Evolutionary conservation across 1,140 invertebrate genomes (phyloP), one percentile per base, ranked within the genome.

Genomic region (Branchinecta lindahli): DNA sequence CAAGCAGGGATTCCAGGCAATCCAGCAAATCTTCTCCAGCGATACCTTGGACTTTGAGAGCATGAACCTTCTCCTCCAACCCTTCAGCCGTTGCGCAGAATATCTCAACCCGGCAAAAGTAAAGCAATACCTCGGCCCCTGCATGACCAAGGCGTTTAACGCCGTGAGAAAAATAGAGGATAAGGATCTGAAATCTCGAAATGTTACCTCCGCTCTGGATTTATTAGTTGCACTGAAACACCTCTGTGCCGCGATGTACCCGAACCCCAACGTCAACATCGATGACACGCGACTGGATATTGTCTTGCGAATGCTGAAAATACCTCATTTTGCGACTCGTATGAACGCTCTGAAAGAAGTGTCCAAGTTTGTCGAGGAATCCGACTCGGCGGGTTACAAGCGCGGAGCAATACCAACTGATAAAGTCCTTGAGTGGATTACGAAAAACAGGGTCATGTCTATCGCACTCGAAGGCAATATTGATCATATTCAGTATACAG

Each of bases 391-490:
- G 3, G 77, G 76, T 68, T 73, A 74, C 20, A 74, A 77, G 68
- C 78, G 77, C 66, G 77, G 77, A 45, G 77, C 77, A 18, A 79
- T 82, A 45, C 75, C 76, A 45, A 73, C 75, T 9, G 77, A 80
- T 33, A 77, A 77, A 68, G 76, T 84, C 44, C 75, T 80, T n/a
- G 78, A 82, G 66, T 84, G 83, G 82, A 76, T 84, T 70, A 78
- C 81, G 21, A 78, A 81, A 45, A 79, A 81, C 71, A 74, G 77
- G 73, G 76, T 84, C 18, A 74, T 84, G 8, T 80, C 80, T 8
- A 79, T 83, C 70, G 82, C 81, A 44, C 75, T 84, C 18, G 83
- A 83, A 79, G 82, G 82, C 12, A 84, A 83, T 75, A 81, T 84
- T 69, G 83, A 84, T 74, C 82, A 84, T 72, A 79, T 79, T 47